Percentiles rank a stretch among this genome's conserved stretches.
phyloP scores from a whole-genome alignment of 1,140 invertebrate genomes.

The Radopholus similis region DNA sequence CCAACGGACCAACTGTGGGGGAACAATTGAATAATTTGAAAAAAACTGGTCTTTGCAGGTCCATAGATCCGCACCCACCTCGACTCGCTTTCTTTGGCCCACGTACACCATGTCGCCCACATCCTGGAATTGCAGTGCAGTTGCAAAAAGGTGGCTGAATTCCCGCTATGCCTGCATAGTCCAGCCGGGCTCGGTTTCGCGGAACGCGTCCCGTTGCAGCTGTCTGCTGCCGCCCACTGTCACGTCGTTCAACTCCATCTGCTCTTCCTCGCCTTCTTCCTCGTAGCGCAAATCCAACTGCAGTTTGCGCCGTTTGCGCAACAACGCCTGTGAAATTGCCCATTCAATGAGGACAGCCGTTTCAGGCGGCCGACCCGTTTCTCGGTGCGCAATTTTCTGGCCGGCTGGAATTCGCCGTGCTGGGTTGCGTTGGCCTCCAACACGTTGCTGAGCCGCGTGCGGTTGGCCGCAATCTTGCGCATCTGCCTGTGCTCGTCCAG shows the following conservation, averaged over 20 bases:
- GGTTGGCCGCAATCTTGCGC: slow-evolving; percentile 52
- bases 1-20: slow-evolving; percentile 47
- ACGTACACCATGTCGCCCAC: slow-evolving; percentile 52
- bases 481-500: slow-evolving; percentile 57
- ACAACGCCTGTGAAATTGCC: slow-evolving; percentile 33
- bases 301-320: slow-evolving; percentile 37
- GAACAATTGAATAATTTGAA: background rate
- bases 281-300: slow-evolving; percentile 44
- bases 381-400: slow-evolving; percentile 4
- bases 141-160: background rate
- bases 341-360: too few species aligned
- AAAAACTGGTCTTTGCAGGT: background rate
- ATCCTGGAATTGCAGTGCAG: slow-evolving; percentile 32
- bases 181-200: slow-evolving; percentile 46
- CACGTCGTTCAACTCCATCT: slow-evolving; percentile 40
- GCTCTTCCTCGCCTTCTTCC: slow-evolving; percentile 29
- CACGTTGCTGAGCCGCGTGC: slow-evolving; percentile 54
- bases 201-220: slow-evolving; percentile 26
- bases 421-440: slow-evolving; percentile 30
- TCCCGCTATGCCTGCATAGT: slow-evolving; percentile 41
- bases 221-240: slow-evolving; percentile 2
- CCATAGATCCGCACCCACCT: slow-evolving; percentile 9
- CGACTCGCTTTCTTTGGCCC: slow-evolving; percentile 53
- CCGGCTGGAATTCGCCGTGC: background rate
- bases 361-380: slow-evolving; percentile 1